Conservation (phyloP, 2,888 invertebrate species). For the Sphaerophoria taeniata region DNA sequence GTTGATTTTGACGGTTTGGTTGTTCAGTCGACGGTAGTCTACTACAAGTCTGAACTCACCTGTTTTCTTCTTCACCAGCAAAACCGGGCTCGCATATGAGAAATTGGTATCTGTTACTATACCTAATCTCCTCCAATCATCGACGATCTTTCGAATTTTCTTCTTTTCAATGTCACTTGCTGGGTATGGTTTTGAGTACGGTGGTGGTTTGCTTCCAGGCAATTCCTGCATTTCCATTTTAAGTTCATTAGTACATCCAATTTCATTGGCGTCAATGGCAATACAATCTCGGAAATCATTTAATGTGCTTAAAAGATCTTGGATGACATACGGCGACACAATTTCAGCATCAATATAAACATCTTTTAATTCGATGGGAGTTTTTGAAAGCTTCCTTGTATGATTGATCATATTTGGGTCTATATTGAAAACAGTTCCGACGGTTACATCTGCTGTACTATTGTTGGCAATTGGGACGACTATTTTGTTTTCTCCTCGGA, state of each 20-base stretch:
- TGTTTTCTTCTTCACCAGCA: conserved; percentile 18
- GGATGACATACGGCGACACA: background rate
- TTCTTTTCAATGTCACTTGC: conserved; percentile 20
- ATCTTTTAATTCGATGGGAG: conserved; percentile 4
- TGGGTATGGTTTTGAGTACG: conserved; percentile 25
- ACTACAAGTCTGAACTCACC: conserved; percentile 16
- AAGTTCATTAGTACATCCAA: conserved; percentile 2
- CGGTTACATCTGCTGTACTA: background rate
- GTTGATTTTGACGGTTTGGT: background rate
- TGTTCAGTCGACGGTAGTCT: conserved; percentile 1
- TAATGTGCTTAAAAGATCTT: background rate
- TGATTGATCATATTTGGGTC: background rate
- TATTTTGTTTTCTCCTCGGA: background rate
- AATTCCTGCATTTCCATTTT: conserved; percentile 20
- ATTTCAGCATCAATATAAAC: background rate
- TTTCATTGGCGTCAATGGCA: background rate
- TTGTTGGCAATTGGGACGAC: background rate
- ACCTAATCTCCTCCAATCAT: conserved; percentile 6
- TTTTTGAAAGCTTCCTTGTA: background rate
- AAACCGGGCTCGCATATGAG: conserved; percentile 6
- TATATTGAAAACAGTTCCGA: background rate
- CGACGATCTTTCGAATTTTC: conserved; percentile 4
- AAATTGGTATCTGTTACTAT: conserved; percentile 15
- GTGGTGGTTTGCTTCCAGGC: background rate
- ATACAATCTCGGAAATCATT: conserved; percentile 11